Evolutionary conservation across 2,113 vertebrate species (phyloP).

Genomic region (Monopterus albus): DNA sequence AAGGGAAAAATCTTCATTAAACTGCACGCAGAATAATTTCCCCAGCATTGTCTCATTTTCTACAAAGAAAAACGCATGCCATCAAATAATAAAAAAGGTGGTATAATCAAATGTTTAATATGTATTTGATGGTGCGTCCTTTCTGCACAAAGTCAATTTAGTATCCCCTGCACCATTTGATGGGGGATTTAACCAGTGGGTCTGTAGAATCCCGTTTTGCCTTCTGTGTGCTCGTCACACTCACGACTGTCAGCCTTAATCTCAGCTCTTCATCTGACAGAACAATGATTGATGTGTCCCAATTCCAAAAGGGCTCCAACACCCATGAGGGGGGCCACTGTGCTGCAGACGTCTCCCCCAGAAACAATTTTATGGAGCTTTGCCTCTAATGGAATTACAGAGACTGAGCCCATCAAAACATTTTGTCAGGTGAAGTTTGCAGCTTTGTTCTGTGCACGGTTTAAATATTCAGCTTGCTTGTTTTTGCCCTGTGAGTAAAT

Average conservation of each 20-base stretch:
- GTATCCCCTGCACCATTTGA: background rate
- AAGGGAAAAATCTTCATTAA: no score
- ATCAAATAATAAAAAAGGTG: no score
- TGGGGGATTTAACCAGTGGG: background rate
- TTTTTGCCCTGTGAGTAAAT: background rate
- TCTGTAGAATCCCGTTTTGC: conserved; percentile 20
- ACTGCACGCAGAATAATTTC: no score
- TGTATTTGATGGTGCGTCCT: no score
- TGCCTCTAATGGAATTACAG: conserved; percentile 66
- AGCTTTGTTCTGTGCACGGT: conserved; percentile 21
- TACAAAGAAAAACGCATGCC: no score
- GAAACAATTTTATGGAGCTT: conserved; percentile 73
- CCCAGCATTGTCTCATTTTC: no score
- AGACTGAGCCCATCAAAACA: conserved; percentile 49
- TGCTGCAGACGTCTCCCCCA: conserved; percentile 29
- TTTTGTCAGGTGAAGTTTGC: conserved; percentile 40
- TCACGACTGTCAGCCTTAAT: conserved; percentile 48
- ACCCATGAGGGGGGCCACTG: conserved; percentile 39
- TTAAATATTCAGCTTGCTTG: conserved; percentile 28
- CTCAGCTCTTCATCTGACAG: conserved; percentile 54
- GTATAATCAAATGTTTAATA: no score
- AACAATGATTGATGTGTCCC: conserved; percentile 71
- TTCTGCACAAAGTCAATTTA: no score
- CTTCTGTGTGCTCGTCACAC: conserved; percentile 31
- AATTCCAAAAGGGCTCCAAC: conserved; percentile 45